Evolutionary conservation across 2,113 vertebrate species (phyloP).

Genomic region (Dasyurus viverrinus): DNA sequence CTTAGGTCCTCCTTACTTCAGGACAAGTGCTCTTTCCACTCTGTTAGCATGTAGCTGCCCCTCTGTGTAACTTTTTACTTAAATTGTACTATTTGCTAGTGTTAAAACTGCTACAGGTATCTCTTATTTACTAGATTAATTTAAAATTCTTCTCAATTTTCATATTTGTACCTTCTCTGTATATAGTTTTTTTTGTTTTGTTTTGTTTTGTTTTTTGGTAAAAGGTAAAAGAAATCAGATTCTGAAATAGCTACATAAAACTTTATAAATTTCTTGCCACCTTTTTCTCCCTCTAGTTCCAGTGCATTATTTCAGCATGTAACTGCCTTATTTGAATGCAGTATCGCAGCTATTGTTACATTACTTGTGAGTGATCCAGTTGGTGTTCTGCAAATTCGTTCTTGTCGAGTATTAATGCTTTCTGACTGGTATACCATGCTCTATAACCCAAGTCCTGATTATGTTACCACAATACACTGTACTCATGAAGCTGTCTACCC

Average conservation of each 20-base stretch:
- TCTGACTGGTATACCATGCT: conserved; percentile 99
- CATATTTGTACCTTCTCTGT: background rate
- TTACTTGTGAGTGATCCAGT: conserved; percentile 92
- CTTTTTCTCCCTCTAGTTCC: conserved; percentile 82
- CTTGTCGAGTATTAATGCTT: conserved; percentile 94
- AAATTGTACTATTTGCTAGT: background rate
- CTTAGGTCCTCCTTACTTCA: no score
- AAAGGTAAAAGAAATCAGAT: background rate
- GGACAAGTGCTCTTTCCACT: no score
- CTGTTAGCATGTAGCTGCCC: no score
- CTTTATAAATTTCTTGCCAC: background rate
- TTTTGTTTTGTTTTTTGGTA: background rate
- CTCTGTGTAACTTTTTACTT: background rate
- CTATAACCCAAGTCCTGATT: conserved; percentile 98
- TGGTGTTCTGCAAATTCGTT: conserved; percentile 89
- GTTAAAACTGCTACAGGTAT: background rate
- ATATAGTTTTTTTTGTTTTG: background rate
- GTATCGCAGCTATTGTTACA: conserved; percentile 87
- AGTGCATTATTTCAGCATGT: conserved; percentile 95
- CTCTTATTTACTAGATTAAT: conserved; percentile 9
- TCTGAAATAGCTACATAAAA: background rate
- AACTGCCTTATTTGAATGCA: conserved; percentile 93
- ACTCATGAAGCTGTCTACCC: conserved; percentile 98
- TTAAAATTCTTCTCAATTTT: conserved; percentile 22
- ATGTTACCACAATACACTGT: conserved; percentile 95